These are phyloP conservation scores for Caenorhabditis inopinata DNA, from an alignment of 1,140 invertebrate species.

Conservation along the genomic window DNA sequence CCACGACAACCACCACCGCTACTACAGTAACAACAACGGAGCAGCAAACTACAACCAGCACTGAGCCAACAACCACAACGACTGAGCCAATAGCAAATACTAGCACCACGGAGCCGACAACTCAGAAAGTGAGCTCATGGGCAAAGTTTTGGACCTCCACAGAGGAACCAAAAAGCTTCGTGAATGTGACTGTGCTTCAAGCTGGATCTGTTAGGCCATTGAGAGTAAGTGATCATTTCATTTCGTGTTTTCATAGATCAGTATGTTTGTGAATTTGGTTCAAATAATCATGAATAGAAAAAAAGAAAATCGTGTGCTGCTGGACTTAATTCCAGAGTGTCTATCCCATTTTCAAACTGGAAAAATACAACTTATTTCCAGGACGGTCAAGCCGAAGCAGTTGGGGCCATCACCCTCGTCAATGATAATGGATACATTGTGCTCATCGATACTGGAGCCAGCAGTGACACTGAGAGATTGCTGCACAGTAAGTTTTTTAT, in stretches of 20 bases:
- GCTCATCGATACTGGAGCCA: constrained; percentile 56
- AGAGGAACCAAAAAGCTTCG: constrained; percentile 43
- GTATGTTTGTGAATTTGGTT: too few relatives aligned
- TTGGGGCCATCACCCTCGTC: constrained; percentile 57
- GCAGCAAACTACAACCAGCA: neutral
- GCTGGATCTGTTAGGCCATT: constrained; percentile 52
- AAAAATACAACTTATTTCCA: constrained; percentile 27
- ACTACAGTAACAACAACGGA: constrained; percentile 24
- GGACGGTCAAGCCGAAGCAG: constrained; percentile 53
- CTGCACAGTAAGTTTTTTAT: constrained; percentile 48
- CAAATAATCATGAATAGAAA: too few relatives aligned
- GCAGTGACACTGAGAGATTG: constrained; percentile 55
- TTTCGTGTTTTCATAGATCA: too few relatives aligned
- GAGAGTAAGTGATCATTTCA: constrained; percentile 40
- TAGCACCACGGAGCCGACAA: constrained; percentile 14
- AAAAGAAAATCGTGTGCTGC: too few relatives aligned
- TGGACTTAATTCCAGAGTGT: too few relatives aligned
- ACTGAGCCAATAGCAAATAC: constrained; percentile 25
- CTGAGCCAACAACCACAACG: neutral
- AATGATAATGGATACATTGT: constrained; percentile 59
- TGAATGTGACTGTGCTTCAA: constrained; percentile 58
- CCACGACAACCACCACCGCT: constrained; percentile 1
- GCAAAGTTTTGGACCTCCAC: constrained; percentile 56
- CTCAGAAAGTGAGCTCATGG: constrained; percentile 52
- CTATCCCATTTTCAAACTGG: too few relatives aligned